Evolutionary conservation across 2,113 vertebrate genomes (phyloP).

Genomic region (Cichladusa arquata): DNA sequence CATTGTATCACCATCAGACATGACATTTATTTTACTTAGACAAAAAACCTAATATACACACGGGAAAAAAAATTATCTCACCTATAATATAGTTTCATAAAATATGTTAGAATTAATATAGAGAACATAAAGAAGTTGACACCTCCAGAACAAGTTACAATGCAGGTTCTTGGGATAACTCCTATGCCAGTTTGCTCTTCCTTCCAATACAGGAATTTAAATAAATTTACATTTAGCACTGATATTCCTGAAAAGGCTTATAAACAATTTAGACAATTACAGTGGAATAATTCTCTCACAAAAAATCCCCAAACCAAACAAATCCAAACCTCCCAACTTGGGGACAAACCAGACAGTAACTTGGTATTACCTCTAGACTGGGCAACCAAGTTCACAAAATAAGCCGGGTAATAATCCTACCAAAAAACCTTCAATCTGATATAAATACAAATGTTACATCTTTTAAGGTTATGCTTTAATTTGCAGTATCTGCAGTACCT

Average conservation of each 20-base stretch:
- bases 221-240: not conserved
- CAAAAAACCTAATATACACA: not conserved
- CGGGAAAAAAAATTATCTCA: not conserved
- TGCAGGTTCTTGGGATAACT: not conserved
- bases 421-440: conserved; percentile 76
- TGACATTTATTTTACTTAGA: not conserved
- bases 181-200: not conserved
- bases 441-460: conserved; percentile 49
- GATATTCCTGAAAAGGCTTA: not conserved
- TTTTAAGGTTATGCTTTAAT: not conserved
- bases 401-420: conserved; percentile 80
- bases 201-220: not conserved
- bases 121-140: not conserved
- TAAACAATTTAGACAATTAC: not conserved
- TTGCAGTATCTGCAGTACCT: not conserved
- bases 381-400: conserved; percentile 85
- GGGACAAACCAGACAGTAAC: not conserved
- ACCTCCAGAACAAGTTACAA: not conserved
- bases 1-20: not conserved
- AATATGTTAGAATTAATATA: not conserved
- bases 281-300: not conserved
- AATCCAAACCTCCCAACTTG: not conserved
- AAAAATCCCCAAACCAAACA: not conserved
- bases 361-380: conserved; percentile 80
- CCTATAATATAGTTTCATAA: not conserved